Percentiles rank a stretch among this genome's conserved stretches.
Evolutionary conservation across 2,797 vertebrate genomes (phyloP).

Genomic region (Sorex maritimensis): DNA sequence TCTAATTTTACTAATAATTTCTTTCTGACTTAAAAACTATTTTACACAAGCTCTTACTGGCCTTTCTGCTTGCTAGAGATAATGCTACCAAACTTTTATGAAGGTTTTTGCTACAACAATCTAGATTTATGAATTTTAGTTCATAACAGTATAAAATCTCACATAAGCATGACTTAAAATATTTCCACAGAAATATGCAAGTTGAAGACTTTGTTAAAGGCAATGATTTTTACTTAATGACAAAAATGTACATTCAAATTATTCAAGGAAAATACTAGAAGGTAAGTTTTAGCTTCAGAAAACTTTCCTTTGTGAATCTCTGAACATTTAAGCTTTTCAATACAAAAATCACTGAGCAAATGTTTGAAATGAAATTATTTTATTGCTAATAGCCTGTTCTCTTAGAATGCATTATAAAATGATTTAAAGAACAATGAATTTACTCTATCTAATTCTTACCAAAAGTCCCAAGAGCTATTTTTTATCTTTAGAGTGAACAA

Average conservation of each 20-base stretch:
- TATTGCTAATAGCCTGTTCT: conserved; percentile 2
- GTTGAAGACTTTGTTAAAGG: neutral
- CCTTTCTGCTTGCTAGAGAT: too few species aligned
- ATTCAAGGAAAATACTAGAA: conserved; percentile 38
- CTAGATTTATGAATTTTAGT: too few species aligned
- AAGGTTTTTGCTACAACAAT: too few species aligned
- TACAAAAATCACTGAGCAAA: neutral
- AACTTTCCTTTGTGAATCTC: neutral
- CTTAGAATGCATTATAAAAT: neutral
- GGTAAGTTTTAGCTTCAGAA: neutral
- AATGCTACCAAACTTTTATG: too few species aligned
- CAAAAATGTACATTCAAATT: conserved; percentile 53
- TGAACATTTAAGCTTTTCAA: neutral
- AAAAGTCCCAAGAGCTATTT: neutral
- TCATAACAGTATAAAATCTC: neutral
- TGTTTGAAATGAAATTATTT: neutral
- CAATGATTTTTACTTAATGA: neutral
- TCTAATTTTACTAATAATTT: too few species aligned
- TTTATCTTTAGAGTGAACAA: neutral
- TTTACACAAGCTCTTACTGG: too few species aligned
- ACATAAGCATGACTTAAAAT: neutral
- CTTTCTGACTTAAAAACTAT: too few species aligned
- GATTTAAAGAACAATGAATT: neutral
- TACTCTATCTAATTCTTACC: neutral
- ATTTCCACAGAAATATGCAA: neutral